A percentile compares a stretch with the other conserved stretches of the same genome.
Conservation (phyloP, 2,797 vertebrate genomes). For the Sorex maritimensis region DNA sequence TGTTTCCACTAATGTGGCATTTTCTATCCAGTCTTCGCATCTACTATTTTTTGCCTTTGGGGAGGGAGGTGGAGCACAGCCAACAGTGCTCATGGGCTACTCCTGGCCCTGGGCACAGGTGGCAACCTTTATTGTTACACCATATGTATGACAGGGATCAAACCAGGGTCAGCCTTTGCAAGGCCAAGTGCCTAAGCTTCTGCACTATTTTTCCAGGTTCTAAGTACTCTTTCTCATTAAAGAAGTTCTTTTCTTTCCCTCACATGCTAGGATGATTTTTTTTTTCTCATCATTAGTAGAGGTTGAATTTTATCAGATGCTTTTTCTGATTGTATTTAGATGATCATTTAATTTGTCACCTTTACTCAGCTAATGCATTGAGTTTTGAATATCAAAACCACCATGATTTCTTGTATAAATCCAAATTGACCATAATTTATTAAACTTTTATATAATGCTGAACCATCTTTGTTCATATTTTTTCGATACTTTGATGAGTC, state of each 20-base stretch:
- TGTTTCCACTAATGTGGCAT: background rate
- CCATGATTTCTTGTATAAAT: constrained; percentile 72
- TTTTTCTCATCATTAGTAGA: too few species aligned
- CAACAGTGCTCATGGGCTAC: too few species aligned
- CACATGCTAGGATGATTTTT: background rate
- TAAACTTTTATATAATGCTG: constrained; percentile 44
- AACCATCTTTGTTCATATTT: constrained; percentile 42
- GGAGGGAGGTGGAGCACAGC: too few species aligned
- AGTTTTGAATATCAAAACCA: constrained; percentile 58
- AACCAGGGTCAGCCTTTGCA: too few species aligned
- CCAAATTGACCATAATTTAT: constrained; percentile 38
- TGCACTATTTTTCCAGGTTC: too few species aligned
- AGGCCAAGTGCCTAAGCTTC: too few species aligned
- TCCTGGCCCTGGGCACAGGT: too few species aligned
- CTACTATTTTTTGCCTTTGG: background rate
- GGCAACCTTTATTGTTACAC: too few species aligned
- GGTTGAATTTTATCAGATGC: too few species aligned
- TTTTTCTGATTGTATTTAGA: constrained; percentile 7
- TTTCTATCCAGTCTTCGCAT: background rate
- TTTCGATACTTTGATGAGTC: constrained; percentile 20
- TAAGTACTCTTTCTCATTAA: background rate
- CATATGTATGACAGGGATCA: too few species aligned
- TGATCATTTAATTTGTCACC: constrained; percentile 34
- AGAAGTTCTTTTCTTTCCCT: background rate
- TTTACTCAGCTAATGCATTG: constrained; percentile 20